phyloP scores from a whole-genome alignment of 2,888 invertebrate species.

The Dendrolimus houi region DNA sequence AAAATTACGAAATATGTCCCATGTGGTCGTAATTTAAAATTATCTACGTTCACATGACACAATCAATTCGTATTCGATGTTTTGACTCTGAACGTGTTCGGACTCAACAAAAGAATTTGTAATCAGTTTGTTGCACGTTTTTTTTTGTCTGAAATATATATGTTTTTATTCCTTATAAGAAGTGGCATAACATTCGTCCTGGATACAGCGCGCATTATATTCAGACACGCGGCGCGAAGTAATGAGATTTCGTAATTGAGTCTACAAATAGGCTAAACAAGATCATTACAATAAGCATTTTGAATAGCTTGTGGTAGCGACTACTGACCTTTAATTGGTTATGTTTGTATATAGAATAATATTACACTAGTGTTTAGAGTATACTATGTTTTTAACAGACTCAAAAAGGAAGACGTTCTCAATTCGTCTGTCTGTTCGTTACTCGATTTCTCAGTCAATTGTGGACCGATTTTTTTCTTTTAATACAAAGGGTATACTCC shows the following conservation, averaged over 20 bases:
- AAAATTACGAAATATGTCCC: no score
- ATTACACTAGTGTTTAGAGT: no score
- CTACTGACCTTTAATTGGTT: neutral
- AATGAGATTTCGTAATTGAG: conserved; percentile 28
- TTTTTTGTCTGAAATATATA: conserved; percentile 28
- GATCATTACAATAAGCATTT: conserved; percentile 16
- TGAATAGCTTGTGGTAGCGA: neutral
- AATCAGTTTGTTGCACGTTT: conserved; percentile 32
- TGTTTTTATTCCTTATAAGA: conserved; percentile 34
- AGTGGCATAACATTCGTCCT: conserved; percentile 23
- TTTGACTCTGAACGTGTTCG: conserved; percentile 22
- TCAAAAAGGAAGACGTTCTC: neutral
- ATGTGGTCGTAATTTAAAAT: neutral
- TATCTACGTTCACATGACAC: conserved; percentile 15
- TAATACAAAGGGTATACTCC: no score
- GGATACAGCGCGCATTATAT: conserved; percentile 23
- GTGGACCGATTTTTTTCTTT: no score
- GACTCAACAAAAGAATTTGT: conserved; percentile 34
- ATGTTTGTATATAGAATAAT: neutral
- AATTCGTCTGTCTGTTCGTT: no score
- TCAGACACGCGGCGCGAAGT: conserved; percentile 26
- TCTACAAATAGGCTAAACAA: conserved; percentile 17
- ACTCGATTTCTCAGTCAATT: no score
- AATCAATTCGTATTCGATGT: conserved; percentile 33
- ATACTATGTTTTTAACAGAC: no score